Conservation (phyloP, 2,888 invertebrate species). For the Chrysolina americana region DNA sequence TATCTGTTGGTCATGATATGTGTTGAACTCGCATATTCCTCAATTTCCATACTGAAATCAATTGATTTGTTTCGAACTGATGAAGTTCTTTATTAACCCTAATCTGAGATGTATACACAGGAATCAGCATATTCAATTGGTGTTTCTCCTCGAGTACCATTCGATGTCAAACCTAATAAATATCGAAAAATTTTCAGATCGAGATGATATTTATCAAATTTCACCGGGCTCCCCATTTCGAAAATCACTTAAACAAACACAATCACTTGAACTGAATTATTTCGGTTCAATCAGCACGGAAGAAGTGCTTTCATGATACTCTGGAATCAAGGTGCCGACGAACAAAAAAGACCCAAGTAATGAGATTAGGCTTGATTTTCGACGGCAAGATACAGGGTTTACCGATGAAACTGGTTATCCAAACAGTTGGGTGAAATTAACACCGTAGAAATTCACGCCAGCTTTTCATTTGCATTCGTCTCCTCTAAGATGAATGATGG, state of each 20-base stretch:
- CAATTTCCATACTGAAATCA: not conserved
- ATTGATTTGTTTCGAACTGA: not conserved
- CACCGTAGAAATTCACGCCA: constrained; percentile 1
- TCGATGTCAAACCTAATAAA: constrained; percentile 30
- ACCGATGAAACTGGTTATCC: constrained; percentile 1
- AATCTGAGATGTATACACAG: not conserved
- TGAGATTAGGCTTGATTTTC: constrained; percentile 37
- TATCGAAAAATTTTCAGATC: constrained; percentile 36
- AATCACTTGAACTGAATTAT: constrained; percentile 45
- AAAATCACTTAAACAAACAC: constrained; percentile 47
- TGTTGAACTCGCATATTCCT: not conserved
- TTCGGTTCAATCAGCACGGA: constrained; percentile 46
- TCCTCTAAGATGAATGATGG: not conserved
- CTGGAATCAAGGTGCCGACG: constrained; percentile 39
- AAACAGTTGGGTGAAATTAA: not conserved
- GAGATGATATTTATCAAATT: constrained; percentile 43
- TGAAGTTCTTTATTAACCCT: not conserved
- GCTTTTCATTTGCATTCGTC: not conserved
- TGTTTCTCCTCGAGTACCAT: constrained; percentile 5
- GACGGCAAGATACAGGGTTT: constrained; percentile 29
- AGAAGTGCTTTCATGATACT: constrained; percentile 44
- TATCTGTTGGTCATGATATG: too few relatives aligned
- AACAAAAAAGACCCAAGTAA: constrained; percentile 37
- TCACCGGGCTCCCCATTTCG: constrained; percentile 35
- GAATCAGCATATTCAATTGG: constrained; percentile 9